Conservation (phyloP, 1,140 invertebrate genomes). For the Nephila pilipes region DNA sequence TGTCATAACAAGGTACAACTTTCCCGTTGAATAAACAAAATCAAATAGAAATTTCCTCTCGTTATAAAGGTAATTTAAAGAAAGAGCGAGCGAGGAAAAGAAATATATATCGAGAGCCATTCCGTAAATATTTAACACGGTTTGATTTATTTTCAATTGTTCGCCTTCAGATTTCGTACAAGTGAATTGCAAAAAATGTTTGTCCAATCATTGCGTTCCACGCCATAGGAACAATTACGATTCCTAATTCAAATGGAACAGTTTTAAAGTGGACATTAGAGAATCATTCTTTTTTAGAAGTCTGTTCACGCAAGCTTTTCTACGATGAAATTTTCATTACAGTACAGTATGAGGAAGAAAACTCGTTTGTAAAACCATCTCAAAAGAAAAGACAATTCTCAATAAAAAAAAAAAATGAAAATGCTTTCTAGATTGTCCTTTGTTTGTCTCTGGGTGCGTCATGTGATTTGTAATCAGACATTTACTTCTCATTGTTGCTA, state of each 20-base stretch:
- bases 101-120: background rate
- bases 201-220: background rate
- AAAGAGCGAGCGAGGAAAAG: background rate
- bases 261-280: background rate
- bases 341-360: background rate
- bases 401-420: background rate
- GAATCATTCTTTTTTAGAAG: background rate
- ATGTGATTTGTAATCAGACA: constrained; percentile 22
- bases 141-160: constrained; percentile 14
- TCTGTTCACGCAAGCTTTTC: background rate
- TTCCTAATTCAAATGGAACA: background rate
- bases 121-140: constrained; percentile 3
- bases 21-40: background rate
- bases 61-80: background rate
- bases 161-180: background rate
- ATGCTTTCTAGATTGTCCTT: background rate
- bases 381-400: constrained; percentile 5
- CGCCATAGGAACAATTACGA: background rate
- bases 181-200: background rate
- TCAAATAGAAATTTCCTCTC: background rate
- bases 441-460: background rate
- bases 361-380: constrained; percentile 10
- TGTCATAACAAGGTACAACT: background rate
- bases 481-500: constrained; percentile 5
- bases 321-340: background rate